Evolutionary conservation across 2,888 invertebrate species (phyloP).

Genomic region (Gonocerus acuteangulatus): DNA sequence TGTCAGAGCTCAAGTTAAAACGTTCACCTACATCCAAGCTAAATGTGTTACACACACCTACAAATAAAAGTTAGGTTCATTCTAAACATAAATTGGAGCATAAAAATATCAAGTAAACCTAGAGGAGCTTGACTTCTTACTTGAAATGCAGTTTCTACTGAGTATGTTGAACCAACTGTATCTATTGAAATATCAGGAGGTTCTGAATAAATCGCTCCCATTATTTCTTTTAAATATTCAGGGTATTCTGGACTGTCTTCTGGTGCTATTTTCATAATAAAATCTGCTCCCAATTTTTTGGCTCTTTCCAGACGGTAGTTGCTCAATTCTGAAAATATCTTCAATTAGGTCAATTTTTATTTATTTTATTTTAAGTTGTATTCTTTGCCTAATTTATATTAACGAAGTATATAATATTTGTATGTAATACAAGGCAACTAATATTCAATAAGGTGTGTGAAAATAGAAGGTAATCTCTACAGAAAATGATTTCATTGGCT

Average conservation of each 20-base stretch:
- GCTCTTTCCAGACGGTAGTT: slow-evolving; percentile 7
- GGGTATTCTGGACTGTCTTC: slow-evolving; percentile 17
- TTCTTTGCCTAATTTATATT: no score
- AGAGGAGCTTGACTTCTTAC: no score
- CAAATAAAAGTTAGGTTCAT: no score
- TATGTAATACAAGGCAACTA: no score
- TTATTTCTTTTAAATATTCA: slow-evolving; percentile 11
- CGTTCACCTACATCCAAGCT: no score
- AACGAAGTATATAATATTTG: no score
- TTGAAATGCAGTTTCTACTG: not conserved
- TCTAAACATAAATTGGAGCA: no score
- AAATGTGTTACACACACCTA: no score
- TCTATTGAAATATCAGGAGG: slow-evolving; percentile 1
- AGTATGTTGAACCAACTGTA: slow-evolving; percentile 1
- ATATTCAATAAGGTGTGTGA: not conserved
- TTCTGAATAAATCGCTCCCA: not conserved
- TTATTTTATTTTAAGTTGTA: not conserved
- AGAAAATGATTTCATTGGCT: no score
- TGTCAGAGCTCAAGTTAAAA: no score
- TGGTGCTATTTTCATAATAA: not conserved
- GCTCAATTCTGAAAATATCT: slow-evolving; percentile 9
- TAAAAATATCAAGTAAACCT: no score
- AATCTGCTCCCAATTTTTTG: not conserved
- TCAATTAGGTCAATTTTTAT: not conserved
- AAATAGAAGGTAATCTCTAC: no score